Evolutionary conservation across 1,140 invertebrate genomes (phyloP).

Genomic region (Cotesia glomerata): DNA sequence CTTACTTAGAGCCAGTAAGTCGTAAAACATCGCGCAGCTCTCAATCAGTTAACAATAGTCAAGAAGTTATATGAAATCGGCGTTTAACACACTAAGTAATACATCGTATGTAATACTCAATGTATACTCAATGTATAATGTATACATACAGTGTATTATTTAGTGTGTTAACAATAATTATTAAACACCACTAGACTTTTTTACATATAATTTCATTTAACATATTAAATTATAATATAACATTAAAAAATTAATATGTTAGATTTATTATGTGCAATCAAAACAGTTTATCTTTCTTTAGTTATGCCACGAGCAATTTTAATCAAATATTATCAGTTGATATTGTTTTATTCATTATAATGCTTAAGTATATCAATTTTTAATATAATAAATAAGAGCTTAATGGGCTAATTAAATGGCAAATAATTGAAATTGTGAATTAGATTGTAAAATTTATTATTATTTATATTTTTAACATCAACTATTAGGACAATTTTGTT

Average conservation of each 20-base stretch:
- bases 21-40: slow-evolving; percentile 75
- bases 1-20: slow-evolving; percentile 83
- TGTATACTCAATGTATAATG: no score
- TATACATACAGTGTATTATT: slow-evolving; percentile 48
- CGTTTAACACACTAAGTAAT: slow-evolving; percentile 59
- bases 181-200: not conserved
- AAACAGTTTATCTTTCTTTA: no score
- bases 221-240: no score
- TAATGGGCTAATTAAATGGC: not conserved
- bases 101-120: not conserved
- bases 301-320: no score
- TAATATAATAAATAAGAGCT: not conserved
- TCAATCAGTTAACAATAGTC: slow-evolving; percentile 61
- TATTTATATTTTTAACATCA: not conserved
- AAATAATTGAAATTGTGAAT: not conserved
- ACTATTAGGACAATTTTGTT: no score
- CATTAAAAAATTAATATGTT: no score
- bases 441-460: slow-evolving; percentile 9
- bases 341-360: not conserved
- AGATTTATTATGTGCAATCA: no score
- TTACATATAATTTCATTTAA: no score
- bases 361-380: not conserved
- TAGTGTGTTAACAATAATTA: not conserved
- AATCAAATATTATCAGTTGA: no score
- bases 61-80: slow-evolving; percentile 62